Percentiles rank a stretch among this genome's conserved stretches.
phyloP scores from a whole-genome alignment of 2,113 vertebrate genomes.

The Mionectes macconnelli region DNA sequence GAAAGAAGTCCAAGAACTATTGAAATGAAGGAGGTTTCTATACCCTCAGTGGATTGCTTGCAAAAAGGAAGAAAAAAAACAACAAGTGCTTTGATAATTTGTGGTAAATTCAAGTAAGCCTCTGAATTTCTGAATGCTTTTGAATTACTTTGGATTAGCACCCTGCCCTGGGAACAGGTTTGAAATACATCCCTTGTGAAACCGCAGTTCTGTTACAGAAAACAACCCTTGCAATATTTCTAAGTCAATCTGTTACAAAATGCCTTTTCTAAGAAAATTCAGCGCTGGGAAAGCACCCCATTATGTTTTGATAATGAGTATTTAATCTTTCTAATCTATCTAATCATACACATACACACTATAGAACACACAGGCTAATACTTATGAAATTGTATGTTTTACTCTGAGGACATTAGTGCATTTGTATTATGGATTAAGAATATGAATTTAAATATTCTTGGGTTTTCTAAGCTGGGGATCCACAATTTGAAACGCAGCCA shows the following conservation, averaged over 20 bases:
- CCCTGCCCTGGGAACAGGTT: neutral
- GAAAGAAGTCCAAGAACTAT: neutral
- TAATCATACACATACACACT: conserved; percentile 50
- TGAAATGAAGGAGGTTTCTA: neutral
- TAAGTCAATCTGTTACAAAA: neutral
- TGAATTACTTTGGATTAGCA: neutral
- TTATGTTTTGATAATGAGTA: conserved; percentile 62
- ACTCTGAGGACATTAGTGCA: conserved; percentile 60
- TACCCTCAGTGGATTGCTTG: neutral
- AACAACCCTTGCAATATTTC: neutral
- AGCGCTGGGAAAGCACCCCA: neutral
- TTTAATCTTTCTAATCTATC: conserved; percentile 67
- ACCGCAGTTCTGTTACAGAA: neutral
- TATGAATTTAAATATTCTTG: conserved; percentile 65
- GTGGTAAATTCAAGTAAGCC: conserved; percentile 1
- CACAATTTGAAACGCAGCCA: conserved; percentile 54
- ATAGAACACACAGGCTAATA: conserved; percentile 51
- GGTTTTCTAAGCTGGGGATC: conserved; percentile 38
- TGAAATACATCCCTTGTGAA: neutral
- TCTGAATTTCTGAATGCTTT: neutral
- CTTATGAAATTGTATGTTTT: conserved; percentile 66
- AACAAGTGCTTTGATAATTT: neutral
- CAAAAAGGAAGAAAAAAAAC: neutral
- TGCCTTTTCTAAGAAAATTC: conserved; percentile 16
- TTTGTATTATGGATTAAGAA: conserved; percentile 66